A percentile compares a stretch with the other conserved stretches of the same genome.
phyloP scores from a whole-genome alignment of 2,797 vertebrate species.

The Centroberyx gerrardi region DNA sequence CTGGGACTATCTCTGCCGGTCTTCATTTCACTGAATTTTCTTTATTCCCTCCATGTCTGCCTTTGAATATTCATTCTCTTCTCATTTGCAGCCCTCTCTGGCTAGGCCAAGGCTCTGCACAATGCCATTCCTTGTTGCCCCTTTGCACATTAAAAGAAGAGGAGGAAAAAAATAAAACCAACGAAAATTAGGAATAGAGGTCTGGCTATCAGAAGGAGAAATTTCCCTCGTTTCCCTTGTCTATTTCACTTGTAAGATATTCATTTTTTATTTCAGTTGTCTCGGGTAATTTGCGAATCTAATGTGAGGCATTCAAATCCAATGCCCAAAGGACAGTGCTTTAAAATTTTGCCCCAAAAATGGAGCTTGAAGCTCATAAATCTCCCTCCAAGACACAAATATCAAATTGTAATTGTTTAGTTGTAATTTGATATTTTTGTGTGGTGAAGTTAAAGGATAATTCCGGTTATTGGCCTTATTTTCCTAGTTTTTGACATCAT shows the following conservation, averaged over 20 bases:
- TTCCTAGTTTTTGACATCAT: too few species aligned
- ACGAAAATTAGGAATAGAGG: slow-evolving; percentile 40
- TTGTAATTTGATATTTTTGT: too few species aligned
- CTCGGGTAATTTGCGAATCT: background rate
- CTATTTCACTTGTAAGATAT: slow-evolving; percentile 12
- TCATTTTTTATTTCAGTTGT: slow-evolving; percentile 2
- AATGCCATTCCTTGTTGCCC: slow-evolving; percentile 26
- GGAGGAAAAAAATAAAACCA: slow-evolving; percentile 24
- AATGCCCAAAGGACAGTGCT: slow-evolving; percentile 25
- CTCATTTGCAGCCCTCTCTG: slow-evolving; percentile 59
- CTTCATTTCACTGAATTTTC: slow-evolving; percentile 59
- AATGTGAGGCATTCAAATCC: slow-evolving; percentile 27
- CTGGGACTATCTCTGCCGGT: slow-evolving; percentile 39
- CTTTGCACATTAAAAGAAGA: slow-evolving; percentile 35
- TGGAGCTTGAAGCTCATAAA: too few species aligned
- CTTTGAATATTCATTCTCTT: slow-evolving; percentile 68
- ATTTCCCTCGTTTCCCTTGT: slow-evolving; percentile 24
- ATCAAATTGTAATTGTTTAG: too few species aligned
- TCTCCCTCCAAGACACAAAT: too few species aligned
- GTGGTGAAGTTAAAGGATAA: too few species aligned
- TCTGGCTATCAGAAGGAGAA: slow-evolving; percentile 5
- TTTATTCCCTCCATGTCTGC: slow-evolving; percentile 68
- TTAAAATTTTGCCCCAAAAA: too few species aligned
- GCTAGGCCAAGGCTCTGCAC: slow-evolving; percentile 25
- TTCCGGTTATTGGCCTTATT: too few species aligned